Evolutionary conservation across 2,888 invertebrate genomes (phyloP).

Genomic region (Tridacna crocea): DNA sequence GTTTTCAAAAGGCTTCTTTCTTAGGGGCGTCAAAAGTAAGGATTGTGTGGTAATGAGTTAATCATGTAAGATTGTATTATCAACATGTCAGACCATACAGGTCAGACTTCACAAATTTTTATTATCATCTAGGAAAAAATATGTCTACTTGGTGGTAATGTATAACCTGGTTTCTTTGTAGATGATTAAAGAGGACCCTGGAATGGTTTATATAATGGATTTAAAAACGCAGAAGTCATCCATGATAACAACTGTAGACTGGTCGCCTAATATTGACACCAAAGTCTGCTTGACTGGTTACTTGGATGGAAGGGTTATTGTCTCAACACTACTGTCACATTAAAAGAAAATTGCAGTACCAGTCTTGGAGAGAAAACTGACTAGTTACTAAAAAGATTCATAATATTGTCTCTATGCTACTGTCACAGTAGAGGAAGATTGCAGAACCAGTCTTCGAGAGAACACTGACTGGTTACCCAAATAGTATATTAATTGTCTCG

Average conservation of each 20-base stretch:
- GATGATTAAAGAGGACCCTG: slow-evolving; percentile 48
- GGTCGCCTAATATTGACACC: slow-evolving; percentile 87
- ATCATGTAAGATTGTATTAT: no score
- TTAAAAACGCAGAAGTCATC: slow-evolving; percentile 86
- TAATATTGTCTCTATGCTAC: slow-evolving; percentile 86
- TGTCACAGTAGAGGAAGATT: slow-evolving; percentile 74
- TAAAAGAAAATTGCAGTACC: slow-evolving; percentile 19
- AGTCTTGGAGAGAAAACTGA: no score
- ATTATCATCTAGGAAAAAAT: no score
- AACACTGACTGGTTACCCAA: slow-evolving; percentile 87
- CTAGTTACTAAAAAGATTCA: no score
- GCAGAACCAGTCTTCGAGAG: no score
- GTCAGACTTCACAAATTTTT: no score
- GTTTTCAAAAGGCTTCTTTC: no score
- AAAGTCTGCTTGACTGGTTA: slow-evolving; percentile 87
- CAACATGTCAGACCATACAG: no score
- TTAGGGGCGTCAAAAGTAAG: no score
- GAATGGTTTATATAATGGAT: slow-evolving; percentile 83
- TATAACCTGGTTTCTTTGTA: slow-evolving; percentile 22
- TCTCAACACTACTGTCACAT: slow-evolving; percentile 86
- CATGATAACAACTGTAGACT: slow-evolving; percentile 87
- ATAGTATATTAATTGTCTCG: slow-evolving; percentile 87
- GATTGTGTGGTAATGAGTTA: no score
- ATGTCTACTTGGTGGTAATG: no score
- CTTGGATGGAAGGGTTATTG: slow-evolving; percentile 87